Conservation (phyloP, 2,888 invertebrate species). For the Aphrophora alni region DNA sequence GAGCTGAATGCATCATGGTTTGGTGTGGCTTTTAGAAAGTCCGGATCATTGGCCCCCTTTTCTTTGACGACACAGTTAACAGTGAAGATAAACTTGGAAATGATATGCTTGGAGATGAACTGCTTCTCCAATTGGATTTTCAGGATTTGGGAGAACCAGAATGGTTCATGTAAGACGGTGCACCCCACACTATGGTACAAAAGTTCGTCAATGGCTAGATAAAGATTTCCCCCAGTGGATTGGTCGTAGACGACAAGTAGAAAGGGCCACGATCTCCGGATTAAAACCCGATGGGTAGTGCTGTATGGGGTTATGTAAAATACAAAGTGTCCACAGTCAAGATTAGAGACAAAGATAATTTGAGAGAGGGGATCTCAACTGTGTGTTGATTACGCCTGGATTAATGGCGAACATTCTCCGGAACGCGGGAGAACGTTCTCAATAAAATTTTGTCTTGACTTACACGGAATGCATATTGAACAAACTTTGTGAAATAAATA, state of each 20-base stretch:
- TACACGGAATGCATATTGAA: not conserved
- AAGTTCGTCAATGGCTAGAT: not conserved
- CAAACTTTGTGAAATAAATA: not conserved
- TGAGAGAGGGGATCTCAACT: not conserved
- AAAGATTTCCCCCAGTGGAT: no score
- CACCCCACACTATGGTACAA: not conserved
- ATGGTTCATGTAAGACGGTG: not conserved
- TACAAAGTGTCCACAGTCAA: not conserved
- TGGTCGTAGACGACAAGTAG: not conserved
- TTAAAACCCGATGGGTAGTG: not conserved
- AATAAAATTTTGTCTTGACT: not conserved
- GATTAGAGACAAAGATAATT: not conserved
- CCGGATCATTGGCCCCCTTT: no score
- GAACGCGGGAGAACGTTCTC: not conserved
- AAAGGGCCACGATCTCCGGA: not conserved
- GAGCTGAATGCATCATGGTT: no score
- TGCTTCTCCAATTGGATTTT: not conserved
- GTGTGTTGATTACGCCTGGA: not conserved
- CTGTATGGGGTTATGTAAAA: constrained; percentile 7
- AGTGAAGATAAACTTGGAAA: no score
- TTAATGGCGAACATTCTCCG: not conserved
- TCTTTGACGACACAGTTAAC: no score
- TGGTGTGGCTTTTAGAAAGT: no score
- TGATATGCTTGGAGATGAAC: not conserved
- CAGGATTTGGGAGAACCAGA: not conserved